phyloP scores from a whole-genome alignment of 2,888 invertebrate genomes.

The Operophtera brumata region DNA sequence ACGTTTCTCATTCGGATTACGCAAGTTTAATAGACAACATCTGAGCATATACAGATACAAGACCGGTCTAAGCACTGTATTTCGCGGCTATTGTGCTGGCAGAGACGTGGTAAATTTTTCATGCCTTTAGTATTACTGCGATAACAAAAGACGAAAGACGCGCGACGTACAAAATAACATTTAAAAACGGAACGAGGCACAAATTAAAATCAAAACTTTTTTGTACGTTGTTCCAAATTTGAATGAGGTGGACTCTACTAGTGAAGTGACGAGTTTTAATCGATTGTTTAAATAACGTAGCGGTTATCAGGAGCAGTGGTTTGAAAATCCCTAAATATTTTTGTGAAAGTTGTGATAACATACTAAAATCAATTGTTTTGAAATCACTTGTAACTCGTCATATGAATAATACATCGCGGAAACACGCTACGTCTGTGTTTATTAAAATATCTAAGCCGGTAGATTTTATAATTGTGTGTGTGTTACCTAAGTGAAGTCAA shows the following conservation, averaged over 20 bases:
- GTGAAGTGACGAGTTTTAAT: constrained; percentile 27
- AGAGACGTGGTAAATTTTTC: constrained; percentile 56
- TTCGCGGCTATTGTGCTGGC: constrained; percentile 58
- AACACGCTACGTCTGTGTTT: constrained; percentile 45
- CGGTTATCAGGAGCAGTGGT: constrained; percentile 34
- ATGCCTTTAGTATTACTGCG: constrained; percentile 60
- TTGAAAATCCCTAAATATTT: constrained; percentile 39
- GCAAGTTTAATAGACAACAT: constrained; percentile 53
- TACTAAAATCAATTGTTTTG: constrained; percentile 31
- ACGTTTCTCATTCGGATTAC: constrained; percentile 51
- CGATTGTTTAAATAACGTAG: constrained; percentile 1
- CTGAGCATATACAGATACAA: constrained; percentile 47
- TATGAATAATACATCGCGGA: constrained; percentile 45
- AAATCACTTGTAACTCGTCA: constrained; percentile 47
- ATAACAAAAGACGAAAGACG: constrained; percentile 61
- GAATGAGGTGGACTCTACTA: constrained; percentile 26
- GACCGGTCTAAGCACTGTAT: constrained; percentile 63
- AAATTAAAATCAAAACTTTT: constrained; percentile 27
- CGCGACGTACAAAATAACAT: constrained; percentile 55
- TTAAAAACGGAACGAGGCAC: constrained; percentile 29
- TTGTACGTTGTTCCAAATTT: constrained; percentile 26
- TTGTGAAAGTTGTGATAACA: constrained; percentile 40
- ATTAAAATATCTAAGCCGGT: constrained; percentile 38
- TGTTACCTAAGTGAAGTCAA: constrained; percentile 37
- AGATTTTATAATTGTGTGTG: constrained; percentile 42